phyloP scores from a whole-genome alignment of 1,140 invertebrate species.

The Nasonia longicornis region DNA sequence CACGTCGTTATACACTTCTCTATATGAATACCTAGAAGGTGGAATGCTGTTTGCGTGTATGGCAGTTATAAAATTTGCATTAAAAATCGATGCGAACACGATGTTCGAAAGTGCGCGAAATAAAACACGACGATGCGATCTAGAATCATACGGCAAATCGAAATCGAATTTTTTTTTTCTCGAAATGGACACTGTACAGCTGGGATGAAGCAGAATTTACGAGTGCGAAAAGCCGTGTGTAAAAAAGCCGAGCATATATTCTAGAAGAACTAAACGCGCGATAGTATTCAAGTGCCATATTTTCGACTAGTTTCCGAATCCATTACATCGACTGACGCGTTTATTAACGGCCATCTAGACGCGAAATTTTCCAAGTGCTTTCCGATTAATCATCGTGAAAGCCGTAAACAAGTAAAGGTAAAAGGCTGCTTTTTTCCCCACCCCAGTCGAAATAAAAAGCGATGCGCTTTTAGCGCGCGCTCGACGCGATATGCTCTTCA shows the following conservation, averaged over 20 bases:
- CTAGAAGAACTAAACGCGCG: not conserved
- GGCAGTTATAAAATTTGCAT: not conserved
- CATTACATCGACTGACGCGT: not conserved
- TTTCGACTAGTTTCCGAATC: conserved; percentile 16
- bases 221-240: no score
- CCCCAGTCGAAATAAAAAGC: not conserved
- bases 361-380: conserved; percentile 8
- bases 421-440: not conserved
- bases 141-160: no score
- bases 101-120: not conserved
- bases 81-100: not conserved
- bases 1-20: no score
- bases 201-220: no score
- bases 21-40: no score
- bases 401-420: not conserved
- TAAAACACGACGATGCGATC: no score
- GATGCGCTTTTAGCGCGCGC: not conserved
- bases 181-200: no score
- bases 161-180: no score
- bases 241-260: not conserved
- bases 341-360: not conserved
- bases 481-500: not conserved
- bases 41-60: no score
- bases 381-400: conserved; percentile 1
- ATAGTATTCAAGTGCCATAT: not conserved